Base-by-base conservation (phyloP, 2,888 invertebrate genomes). In the Andrena praecox region DNA sequence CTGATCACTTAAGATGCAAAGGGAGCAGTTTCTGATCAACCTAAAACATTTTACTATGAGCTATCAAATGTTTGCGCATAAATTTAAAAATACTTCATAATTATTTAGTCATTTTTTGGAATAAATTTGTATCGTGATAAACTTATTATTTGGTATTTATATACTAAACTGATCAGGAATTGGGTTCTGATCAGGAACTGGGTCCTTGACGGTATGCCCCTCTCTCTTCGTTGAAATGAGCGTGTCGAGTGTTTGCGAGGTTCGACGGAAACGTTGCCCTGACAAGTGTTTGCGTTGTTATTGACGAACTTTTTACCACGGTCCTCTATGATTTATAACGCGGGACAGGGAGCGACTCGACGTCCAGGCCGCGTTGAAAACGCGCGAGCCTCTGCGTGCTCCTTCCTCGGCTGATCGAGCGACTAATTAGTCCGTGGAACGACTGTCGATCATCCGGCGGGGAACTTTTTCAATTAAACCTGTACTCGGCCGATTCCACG, bases 401-500 rank as follows among this genome's bases (percentile, higher is more conserved):
- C 20, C 20, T 54, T 20, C 35, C 12, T 54, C 50, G 69, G 70
- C 60, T 66, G 52, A 60, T 78, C 70, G 79, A 33, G 5, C 63
- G 31, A 62, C 70, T 79, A 71, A 79, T 80, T 42, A 42, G 42
- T 79, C 7, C 70, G 50, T n/a, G 42, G 42, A 70, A 27, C 33
- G 60, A 66, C 62, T 31, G 62, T 50, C 42, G 71, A 71, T 79
- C 71, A 60, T 79, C 66, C 8, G 66, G 10, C 0, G 74, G n/a
- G 71, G 56, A 87, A 87, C 64, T 87, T 87, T 87, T 87, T 83
- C 83, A 85, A 87, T 87, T 87, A 87, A 80, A 83, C 73, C 35
- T 4, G 20, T 0, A 31, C 48, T 24, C 31, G 63, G 42, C 16
- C 63, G 59, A 54, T 62, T 35, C 78, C 20, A 10, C 20, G 20